A percentile compares a stretch with the other conserved stretches of the same genome.
phyloP scores from a whole-genome alignment of 2,113 vertebrate species.

The Toxotes chatareus region DNA sequence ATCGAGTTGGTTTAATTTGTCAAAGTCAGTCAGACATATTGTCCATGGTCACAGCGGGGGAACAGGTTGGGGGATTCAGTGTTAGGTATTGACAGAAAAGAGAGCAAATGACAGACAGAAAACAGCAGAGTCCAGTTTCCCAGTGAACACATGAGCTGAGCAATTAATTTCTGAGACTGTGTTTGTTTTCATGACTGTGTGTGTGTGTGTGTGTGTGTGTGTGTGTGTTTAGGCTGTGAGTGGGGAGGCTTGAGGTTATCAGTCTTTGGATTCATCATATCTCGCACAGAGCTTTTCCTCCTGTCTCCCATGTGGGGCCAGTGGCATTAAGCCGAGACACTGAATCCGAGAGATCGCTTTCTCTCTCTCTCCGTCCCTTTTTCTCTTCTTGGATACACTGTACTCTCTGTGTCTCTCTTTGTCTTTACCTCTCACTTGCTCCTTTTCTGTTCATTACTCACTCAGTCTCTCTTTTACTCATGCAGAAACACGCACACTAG shows the following conservation, averaged over 20 bases:
- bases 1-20: constrained; percentile 81
- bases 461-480: constrained; percentile 9
- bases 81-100: constrained; percentile 41
- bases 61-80: constrained; percentile 16
- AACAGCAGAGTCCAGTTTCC: constrained; percentile 18
- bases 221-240: constrained; percentile 31
- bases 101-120: too few species aligned
- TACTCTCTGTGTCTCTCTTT: constrained; percentile 30
- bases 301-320: constrained; percentile 64
- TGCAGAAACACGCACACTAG: neutral
- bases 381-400: constrained; percentile 38
- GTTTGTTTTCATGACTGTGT: constrained; percentile 29
- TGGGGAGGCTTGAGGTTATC: constrained; percentile 64
- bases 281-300: constrained; percentile 51
- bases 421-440: constrained; percentile 45
- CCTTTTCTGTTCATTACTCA: constrained; percentile 47
- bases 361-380: constrained; percentile 17
- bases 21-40: constrained; percentile 75
- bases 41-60: constrained; percentile 58
- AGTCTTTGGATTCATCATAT: constrained; percentile 70
- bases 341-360: constrained; percentile 61
- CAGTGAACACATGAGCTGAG: constrained; percentile 40
- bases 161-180: constrained; percentile 50
- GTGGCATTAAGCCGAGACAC: constrained; percentile 72
- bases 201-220: constrained; percentile 22